Evolutionary conservation across 2,797 vertebrate genomes (phyloP), one percentile per base, ranked within the genome.

Genomic region (Trematomus bernacchii): DNA sequence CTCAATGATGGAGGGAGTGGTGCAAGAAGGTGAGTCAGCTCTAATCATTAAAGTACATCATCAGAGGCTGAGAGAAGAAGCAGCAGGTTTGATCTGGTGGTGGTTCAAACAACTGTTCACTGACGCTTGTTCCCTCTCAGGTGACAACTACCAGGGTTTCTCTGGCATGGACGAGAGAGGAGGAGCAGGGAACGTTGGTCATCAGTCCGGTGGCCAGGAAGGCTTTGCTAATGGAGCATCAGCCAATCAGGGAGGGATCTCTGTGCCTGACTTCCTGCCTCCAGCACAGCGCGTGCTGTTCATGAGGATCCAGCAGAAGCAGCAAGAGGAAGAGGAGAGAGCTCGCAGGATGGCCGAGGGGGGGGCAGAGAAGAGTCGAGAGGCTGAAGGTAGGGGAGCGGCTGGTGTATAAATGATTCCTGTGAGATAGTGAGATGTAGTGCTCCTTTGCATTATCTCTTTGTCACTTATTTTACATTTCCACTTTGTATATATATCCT

Each of bases 301-400:
- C 89, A 93, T 99, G 93, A 94, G 98, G 73, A 98, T 99, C 89
- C 97, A 98, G 77, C 98, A 98, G 89, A 99, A 99, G 81, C 97
- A 99, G 90, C 97, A 98, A 75, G 97, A 99, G 82, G 97, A 98
- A 37, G 97, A 98, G 87, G 97, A 99, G 80, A 82, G 96, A 78
- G 97, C 97, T 4, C 95, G 96, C 73, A 94, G 97, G 64, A 93
- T 97, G 67, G 96, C 96, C 0, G 97, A 97, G 85, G 95, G 96
- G 79, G 95, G 89, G 18, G 48, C 84, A 0, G 94, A 95, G 54
- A 94, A 87, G 77, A 90, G 63, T 6, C 69, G 93, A 82, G 95
- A 96, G 3, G 93, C 95, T 66, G 97, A 99, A 96, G 98, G 98
- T 97, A 92, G 2, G 30, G 14, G 7, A 61, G 3, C 33, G 61